Base-by-base conservation (phyloP, 2,113 vertebrate genomes). In the Seriola rivoliana region DNA sequence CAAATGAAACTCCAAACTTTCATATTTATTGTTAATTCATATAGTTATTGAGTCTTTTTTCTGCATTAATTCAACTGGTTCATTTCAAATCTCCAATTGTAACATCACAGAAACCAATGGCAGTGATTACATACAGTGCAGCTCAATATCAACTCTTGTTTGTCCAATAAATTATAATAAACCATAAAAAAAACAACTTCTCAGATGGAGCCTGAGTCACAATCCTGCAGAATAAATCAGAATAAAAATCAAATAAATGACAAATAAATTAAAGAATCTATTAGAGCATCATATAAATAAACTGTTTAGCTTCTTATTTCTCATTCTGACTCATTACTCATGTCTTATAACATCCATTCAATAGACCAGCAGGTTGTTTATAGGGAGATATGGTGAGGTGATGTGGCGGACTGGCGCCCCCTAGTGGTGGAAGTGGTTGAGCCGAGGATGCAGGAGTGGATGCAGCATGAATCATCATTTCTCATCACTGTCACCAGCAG, bases 391-490 rank as follows among this genome's bases (percentile, higher is more conserved):
- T 38, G 13, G 17, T 12, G 19, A 17, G 14, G 8, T 5, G n/a
- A 52, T 4, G 50, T 12, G 34, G 52, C 0, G 23, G 11, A 23
- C 23, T 8, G 57, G 0, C 57, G 80, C 86, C 86, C 84, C 74
- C 90, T 63, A 5, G 78, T 58, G 90, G 77, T 32, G 21, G 17
- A 62, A 12, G 5, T 13, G 12, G 0, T 23, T 48, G 34, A 64
- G 40, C 38, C 19, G 57, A 52, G 34, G 60, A 9, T 14, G 23
- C 25, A 65, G 46, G 10, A 34, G 12, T 57, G 44, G 32, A 23
- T 69, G 82, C 70, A 54, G 25, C 50, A 72, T 77, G 75, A 85
- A 63, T 85, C 75, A 84, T 32, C 57, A 50, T n/a, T 44, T 40
- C 44, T 59, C 50, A n/a, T 0, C 62, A 57, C 34, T 23, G 58